These are phyloP conservation scores for Onthophagus sagittarius DNA, from an alignment of 2,888 invertebrate species.

Conservation along the genomic window DNA sequence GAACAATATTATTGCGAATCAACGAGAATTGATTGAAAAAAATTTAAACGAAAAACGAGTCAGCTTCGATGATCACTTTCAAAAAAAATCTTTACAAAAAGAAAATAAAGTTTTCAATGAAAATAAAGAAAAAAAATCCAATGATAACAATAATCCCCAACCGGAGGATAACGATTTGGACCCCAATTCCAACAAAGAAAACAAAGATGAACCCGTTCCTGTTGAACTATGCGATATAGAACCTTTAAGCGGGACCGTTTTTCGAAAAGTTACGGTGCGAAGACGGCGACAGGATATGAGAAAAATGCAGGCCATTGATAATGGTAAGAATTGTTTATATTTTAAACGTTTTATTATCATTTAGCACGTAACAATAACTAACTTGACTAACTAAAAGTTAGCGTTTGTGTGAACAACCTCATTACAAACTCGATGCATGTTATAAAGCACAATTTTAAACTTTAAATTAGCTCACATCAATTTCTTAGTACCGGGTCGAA, in stretches of 20 bases:
- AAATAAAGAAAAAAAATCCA: neutral
- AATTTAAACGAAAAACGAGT: conserved; percentile 26
- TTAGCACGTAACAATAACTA: too few species aligned
- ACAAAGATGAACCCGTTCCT: conserved; percentile 30
- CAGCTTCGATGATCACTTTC: conserved; percentile 27
- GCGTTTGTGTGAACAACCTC: too few species aligned
- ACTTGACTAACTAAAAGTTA: too few species aligned
- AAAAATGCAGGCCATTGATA: conserved; percentile 45
- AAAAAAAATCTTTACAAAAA: conserved; percentile 5
- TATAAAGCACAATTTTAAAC: too few species aligned
- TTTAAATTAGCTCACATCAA: too few species aligned
- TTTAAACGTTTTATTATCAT: too few species aligned
- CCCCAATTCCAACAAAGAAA: neutral
- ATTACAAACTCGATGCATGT: too few species aligned
- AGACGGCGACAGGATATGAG: conserved; percentile 52
- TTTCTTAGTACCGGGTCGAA: too few species aligned
- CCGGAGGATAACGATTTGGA: neutral
- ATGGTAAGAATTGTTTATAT: conserved; percentile 35
- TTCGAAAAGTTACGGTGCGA: conserved; percentile 62
- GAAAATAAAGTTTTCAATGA: too few species aligned
- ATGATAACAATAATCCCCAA: neutral
- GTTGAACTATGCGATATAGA: conserved; percentile 50
- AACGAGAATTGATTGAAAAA: neutral
- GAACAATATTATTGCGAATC: neutral
- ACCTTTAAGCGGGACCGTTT: conserved; percentile 60